A percentile compares a stretch with the other conserved stretches of the same genome.
Evolutionary conservation across 2,888 invertebrate species (phyloP).

Genomic region (Cecidostiba fungosa): DNA sequence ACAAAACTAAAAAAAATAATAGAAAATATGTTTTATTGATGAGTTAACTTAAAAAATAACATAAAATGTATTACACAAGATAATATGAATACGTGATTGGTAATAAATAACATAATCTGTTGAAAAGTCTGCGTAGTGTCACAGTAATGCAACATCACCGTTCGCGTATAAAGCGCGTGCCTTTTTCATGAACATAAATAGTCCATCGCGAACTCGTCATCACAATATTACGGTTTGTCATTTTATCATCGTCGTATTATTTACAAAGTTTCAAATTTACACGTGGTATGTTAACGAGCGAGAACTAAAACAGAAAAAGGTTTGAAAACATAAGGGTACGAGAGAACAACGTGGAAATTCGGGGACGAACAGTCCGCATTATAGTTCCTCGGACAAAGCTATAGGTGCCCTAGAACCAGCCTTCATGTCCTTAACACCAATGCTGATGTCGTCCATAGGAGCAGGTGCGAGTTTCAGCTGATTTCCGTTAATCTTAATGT

Average conservation of each 20-base stretch:
- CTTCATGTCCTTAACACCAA: constrained; percentile 77
- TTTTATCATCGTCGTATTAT: constrained; percentile 34
- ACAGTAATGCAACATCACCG: constrained; percentile 58
- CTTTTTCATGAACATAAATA: background rate
- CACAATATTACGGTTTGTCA: constrained; percentile 35
- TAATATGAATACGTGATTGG: constrained; percentile 1
- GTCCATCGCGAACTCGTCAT: constrained; percentile 53
- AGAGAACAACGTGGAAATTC: constrained; percentile 44
- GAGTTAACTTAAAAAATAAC: constrained; percentile 35
- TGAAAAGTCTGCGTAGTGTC: constrained; percentile 31
- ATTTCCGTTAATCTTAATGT: constrained; percentile 88
- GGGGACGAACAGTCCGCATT: constrained; percentile 60
- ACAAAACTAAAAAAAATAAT: constrained; percentile 46
- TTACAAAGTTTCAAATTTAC: constrained; percentile 56
- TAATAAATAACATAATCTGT: constrained; percentile 54
- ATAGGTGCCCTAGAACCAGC: constrained; percentile 77
- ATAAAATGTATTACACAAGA: constrained; percentile 46
- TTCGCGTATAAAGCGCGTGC: background rate
- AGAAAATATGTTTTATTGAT: constrained; percentile 60
- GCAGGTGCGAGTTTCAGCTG: constrained; percentile 86
- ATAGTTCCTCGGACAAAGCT: constrained; percentile 77
- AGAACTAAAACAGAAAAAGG: constrained; percentile 47
- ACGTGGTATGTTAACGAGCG: constrained; percentile 29
- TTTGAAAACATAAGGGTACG: constrained; percentile 30
- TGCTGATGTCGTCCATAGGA: constrained; percentile 82